Percentiles rank a stretch among this genome's conserved stretches.
Conservation (phyloP, 1,140 invertebrate genomes). For the Ericerus pela region DNA sequence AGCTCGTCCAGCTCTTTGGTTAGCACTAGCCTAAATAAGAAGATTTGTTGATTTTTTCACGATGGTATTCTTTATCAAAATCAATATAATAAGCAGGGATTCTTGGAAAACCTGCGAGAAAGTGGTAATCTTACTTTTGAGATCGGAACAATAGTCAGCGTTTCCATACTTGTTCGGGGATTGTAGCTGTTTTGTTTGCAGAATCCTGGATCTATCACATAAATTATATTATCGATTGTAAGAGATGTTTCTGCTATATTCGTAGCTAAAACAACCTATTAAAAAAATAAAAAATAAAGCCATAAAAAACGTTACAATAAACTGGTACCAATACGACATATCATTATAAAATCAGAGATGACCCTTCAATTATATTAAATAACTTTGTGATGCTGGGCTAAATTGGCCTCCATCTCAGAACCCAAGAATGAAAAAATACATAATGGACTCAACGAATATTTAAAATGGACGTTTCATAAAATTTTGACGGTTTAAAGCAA, state of each 20-base stretch:
- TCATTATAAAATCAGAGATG: too few relatives aligned
- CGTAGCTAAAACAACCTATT: slow-evolving; percentile 79
- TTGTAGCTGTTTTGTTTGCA: slow-evolving; percentile 99
- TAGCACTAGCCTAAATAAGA: slow-evolving; percentile 55
- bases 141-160: slow-evolving; percentile 91
- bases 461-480: too few relatives aligned
- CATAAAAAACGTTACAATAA: too few relatives aligned
- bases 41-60: background rate
- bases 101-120: background rate
- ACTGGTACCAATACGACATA: too few relatives aligned
- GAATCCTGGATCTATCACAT: slow-evolving; percentile 98
- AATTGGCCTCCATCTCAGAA: too few relatives aligned
- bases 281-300: slow-evolving; percentile 19
- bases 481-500: too few relatives aligned
- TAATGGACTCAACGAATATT: too few relatives aligned
- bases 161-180: slow-evolving; percentile 95
- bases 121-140: slow-evolving; percentile 50
- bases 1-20: slow-evolving; percentile 83
- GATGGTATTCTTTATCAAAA: background rate
- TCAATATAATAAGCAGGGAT: background rate
- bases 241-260: slow-evolving; percentile 99
- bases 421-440: too few relatives aligned
- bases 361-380: too few relatives aligned
- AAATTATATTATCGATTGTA: slow-evolving; percentile 98
- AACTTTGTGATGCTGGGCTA: too few relatives aligned